These are phyloP conservation scores for Petrocephalus sullivani DNA, from an alignment of 2,797 vertebrate genomes.

Conservation along the genomic window DNA sequence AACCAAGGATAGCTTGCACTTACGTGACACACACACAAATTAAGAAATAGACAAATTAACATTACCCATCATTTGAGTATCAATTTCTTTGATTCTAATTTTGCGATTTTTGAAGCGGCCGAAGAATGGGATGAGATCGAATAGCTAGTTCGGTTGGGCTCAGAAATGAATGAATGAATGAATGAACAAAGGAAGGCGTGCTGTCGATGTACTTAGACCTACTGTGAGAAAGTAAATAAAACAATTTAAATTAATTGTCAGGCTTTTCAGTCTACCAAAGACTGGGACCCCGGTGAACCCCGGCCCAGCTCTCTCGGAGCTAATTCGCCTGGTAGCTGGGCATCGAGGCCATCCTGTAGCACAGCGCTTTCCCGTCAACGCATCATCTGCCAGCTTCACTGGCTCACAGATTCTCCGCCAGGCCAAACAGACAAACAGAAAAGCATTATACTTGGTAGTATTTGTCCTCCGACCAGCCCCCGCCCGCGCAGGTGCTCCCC, in stretches of 20 bases:
- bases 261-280: background rate
- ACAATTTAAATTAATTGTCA: background rate
- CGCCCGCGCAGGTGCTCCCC: background rate
- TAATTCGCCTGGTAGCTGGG: background rate
- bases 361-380: background rate
- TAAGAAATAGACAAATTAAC: background rate
- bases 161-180: background rate
- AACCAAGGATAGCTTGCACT: background rate
- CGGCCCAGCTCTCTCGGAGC: background rate
- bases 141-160: background rate
- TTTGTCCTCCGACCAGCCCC: background rate
- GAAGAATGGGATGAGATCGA: background rate
- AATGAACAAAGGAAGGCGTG: background rate
- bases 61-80: background rate
- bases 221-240: background rate
- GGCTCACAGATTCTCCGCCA: background rate
- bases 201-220: background rate
- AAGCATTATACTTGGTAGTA: background rate
- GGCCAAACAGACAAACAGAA: background rate
- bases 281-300: background rate
- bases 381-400: background rate
- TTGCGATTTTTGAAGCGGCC: background rate
- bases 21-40: background rate
- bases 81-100: background rate
- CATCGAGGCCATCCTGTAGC: background rate